Evolutionary conservation across 2,797 vertebrate genomes (phyloP).

Genomic region (Darevskia nairensis): DNA sequence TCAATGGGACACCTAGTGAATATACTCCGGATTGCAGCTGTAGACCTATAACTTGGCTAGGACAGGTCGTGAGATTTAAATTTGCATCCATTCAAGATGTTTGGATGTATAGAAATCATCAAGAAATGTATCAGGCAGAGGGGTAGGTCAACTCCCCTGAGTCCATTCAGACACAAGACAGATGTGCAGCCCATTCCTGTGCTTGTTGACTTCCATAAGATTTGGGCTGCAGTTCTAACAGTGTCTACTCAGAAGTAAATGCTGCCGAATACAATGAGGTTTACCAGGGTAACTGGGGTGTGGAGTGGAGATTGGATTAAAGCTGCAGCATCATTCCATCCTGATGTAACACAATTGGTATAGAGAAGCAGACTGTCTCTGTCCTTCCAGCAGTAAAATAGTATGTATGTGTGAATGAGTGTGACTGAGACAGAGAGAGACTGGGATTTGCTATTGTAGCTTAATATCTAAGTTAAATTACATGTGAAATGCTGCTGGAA

Average conservation of each 20-base stretch:
- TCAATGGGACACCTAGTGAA: background rate
- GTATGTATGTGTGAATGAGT: background rate
- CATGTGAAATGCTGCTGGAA: slow-evolving; percentile 3
- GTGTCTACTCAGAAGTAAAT: background rate
- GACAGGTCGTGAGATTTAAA: background rate
- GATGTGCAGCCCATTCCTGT: background rate
- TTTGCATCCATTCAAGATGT: background rate
- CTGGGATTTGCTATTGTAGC: background rate
- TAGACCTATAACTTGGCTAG: background rate
- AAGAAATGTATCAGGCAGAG: background rate
- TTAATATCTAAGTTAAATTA: slow-evolving; percentile 23
- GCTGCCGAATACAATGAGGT: background rate
- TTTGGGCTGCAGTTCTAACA: too few species aligned
- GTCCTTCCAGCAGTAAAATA: background rate
- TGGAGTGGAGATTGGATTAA: background rate
- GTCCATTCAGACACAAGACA: background rate
- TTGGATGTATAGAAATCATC: background rate
- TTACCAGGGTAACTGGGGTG: too few species aligned
- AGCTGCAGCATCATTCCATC: background rate
- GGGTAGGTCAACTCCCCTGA: background rate
- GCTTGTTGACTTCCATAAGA: background rate
- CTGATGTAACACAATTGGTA: background rate
- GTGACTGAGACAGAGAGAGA: background rate
- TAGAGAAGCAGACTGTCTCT: background rate
- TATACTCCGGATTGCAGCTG: background rate